Evolutionary conservation across 64 coral and sea anemone species (phyloP), one percentile per base, ranked within the genome.

Genomic region (Hydrozoanthus tunicans): DNA sequence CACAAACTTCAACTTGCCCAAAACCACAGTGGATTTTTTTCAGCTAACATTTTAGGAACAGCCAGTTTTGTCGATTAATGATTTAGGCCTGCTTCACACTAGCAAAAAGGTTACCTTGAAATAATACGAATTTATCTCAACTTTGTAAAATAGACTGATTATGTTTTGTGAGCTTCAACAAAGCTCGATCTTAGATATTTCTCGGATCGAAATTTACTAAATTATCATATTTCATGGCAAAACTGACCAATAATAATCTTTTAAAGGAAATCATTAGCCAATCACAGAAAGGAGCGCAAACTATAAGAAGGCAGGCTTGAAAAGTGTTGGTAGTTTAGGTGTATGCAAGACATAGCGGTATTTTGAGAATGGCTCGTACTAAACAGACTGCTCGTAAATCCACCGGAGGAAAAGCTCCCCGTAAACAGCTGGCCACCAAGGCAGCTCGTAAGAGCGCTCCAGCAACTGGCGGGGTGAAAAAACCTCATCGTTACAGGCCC

Each of bases 401-500:
- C 69, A 93, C 91, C 56, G 91, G 91, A 53, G 91, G 91, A 60
- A 93, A 93, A 93, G 91, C 91, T 89, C 91, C 91, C 17, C 91
- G 91, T 1, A 93, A 93, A 81, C 91, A 93, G 55, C 83, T 93
- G 5, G 91, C 91, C 23, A 93, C 91, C 12, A 93, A 93, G 58
- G 92, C 92, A 62, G 92, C 92, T 77, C 92, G 92, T 81, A 93
- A 93, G 85, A 93, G 92, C 64, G 92, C 92, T 7, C 92, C 92
- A 55, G 92, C 92, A 3, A 93, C 92, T 72, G 92, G 92, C 23
- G 92, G 92, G 77, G 92, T 93, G n/a, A 93, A 93, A 78, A 93
- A 93, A 75, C 92, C 92, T 73, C 94, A 96, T 93, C 94, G 94
- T 88, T 96, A 96, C 88, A 93, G 94, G 92, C 94, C 94, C 58